A percentile compares a stretch with the other conserved stretches of the same genome.
Conservation (phyloP, 2,797 vertebrate genomes). For the Sebastes vulpes region DNA sequence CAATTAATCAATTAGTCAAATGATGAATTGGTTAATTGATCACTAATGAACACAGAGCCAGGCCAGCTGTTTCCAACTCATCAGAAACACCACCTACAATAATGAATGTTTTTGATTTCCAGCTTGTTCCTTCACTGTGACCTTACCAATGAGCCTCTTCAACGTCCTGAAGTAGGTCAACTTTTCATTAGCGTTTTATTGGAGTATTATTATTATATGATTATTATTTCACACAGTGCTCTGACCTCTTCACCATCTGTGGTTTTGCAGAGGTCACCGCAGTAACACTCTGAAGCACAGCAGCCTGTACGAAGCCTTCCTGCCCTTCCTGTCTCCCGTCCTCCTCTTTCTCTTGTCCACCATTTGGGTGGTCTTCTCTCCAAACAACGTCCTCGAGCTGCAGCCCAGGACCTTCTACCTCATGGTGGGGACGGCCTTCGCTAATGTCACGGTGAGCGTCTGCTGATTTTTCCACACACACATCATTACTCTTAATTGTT, state of each 20-base stretch:
- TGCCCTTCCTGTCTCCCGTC: conserved; percentile 93
- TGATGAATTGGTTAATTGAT: too few species aligned
- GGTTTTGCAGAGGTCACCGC: conserved; percentile 86
- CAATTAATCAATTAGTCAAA: too few species aligned
- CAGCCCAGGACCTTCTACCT: conserved; percentile 95
- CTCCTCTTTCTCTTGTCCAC: conserved; percentile 93
- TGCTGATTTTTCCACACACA: too few species aligned
- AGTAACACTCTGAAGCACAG: conserved; percentile 92
- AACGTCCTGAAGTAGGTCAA: conserved; percentile 93
- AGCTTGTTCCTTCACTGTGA: conserved; percentile 94
- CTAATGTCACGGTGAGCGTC: conserved; percentile 94
- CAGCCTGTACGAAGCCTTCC: conserved; percentile 91
- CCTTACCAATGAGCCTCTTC: conserved; percentile 96
- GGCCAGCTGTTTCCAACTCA: neutral
- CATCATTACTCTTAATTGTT: neutral
- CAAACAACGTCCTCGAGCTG: conserved; percentile 88
- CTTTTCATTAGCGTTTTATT: fast-evolving
- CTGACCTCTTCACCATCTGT: neutral
- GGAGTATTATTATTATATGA: neutral
- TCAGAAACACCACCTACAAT: neutral
- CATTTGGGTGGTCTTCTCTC: conserved; percentile 90
- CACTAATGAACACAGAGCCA: neutral
- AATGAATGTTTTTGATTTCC: conserved; percentile 33
- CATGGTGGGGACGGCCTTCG: conserved; percentile 97
- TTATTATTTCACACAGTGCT: neutral